Percentiles rank a stretch among this genome's conserved stretches.
phyloP scores from a whole-genome alignment of 1,140 invertebrate genomes.

The Triops longicaudatus region DNA sequence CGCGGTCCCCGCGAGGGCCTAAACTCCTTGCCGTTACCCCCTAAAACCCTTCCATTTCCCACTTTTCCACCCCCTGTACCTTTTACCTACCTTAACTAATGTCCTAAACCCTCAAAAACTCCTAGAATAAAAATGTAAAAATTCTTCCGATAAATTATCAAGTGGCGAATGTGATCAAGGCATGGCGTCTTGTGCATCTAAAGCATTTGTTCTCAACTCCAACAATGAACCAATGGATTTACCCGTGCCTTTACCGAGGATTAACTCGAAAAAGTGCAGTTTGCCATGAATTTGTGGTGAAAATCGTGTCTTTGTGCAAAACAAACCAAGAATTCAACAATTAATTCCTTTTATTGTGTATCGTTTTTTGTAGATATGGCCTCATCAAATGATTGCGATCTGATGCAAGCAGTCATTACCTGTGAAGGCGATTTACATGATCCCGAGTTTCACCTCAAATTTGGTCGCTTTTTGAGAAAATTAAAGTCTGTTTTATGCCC shows the following conservation, averaged over 20 bases:
- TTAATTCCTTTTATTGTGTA: background rate
- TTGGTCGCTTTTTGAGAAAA: constrained; percentile 55
- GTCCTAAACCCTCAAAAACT: too few species aligned
- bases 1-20: constrained; percentile 8
- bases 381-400: constrained; percentile 62
- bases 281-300: too few species aligned
- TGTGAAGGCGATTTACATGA: constrained; percentile 70
- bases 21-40: background rate
- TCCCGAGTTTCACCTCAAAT: constrained; percentile 58
- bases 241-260: too few species aligned
- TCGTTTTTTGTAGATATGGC: constrained; percentile 51
- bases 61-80: background rate
- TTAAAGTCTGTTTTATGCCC: constrained; percentile 59
- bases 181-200: too few species aligned
- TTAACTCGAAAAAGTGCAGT: too few species aligned
- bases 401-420: constrained; percentile 64
- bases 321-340: background rate
- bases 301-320: background rate
- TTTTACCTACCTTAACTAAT: background rate
- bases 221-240: too few species aligned
- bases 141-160: too few species aligned
- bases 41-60: background rate
- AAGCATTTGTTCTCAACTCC: too few species aligned
- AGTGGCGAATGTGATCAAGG: too few species aligned
- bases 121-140: too few species aligned